These are phyloP conservation scores for Thermophis baileyi DNA, from an alignment of 2,113 vertebrate genomes.

Conservation along the genomic window DNA sequence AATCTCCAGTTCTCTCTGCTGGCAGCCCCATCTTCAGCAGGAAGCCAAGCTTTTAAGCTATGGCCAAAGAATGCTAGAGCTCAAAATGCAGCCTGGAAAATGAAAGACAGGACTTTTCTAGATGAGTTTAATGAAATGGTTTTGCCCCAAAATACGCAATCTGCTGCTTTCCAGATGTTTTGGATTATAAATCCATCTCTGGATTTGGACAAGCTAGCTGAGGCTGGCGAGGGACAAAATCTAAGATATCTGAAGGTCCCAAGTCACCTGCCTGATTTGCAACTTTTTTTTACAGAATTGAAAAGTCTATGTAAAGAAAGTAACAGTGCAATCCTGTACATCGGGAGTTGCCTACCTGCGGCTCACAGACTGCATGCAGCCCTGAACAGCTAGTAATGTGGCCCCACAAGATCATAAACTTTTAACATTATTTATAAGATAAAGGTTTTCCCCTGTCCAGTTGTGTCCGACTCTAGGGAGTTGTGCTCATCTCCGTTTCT, in stretches of 20 bases:
- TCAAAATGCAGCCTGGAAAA: neutral
- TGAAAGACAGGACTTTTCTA: neutral
- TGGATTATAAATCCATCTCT: neutral
- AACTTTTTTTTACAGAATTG: neutral
- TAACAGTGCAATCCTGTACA: neutral
- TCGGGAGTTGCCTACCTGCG: neutral
- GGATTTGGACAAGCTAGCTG: neutral
- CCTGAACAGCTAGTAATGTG: neutral
- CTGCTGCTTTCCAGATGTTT: neutral
- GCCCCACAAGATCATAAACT: too few species aligned
- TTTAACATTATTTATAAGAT: too few species aligned
- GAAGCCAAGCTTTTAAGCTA: neutral
- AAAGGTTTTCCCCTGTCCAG: too few species aligned
- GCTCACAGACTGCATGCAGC: neutral
- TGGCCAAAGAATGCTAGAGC: too few species aligned
- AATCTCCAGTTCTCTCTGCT: too few species aligned
- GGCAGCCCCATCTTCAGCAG: neutral
- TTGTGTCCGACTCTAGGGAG: too few species aligned
- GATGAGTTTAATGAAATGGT: neutral
- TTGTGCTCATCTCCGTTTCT: too few species aligned
- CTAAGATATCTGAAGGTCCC: neutral
- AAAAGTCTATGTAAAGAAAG: neutral
- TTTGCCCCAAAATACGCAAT: neutral
- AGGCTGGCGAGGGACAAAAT: neutral
- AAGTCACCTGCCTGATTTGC: neutral